Evolutionary conservation across 2,888 invertebrate species (phyloP).

Genomic region (Mycalesis mineus): DNA sequence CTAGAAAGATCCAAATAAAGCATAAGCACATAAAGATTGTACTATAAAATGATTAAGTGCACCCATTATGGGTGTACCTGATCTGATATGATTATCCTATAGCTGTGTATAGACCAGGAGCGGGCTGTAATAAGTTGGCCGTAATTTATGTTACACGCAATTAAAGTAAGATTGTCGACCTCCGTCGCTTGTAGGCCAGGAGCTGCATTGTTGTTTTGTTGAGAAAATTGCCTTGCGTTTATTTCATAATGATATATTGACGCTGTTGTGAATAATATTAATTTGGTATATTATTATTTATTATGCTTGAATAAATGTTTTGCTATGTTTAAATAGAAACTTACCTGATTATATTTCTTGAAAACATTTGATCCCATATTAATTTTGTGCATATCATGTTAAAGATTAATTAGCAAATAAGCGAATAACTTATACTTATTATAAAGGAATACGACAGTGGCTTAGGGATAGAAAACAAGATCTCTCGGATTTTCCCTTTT

Average conservation of each 20-base stretch:
- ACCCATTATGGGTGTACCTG: conserved; percentile 1
- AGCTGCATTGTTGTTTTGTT: conserved; percentile 19
- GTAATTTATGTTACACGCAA: conserved; percentile 76
- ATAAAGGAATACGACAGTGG: too few species aligned
- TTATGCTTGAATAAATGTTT: too few species aligned
- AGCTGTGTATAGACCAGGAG: conserved; percentile 62
- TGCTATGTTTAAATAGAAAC: too few species aligned
- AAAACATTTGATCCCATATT: too few species aligned
- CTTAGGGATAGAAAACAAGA: too few species aligned
- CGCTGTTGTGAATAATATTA: not conserved
- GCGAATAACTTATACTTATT: too few species aligned
- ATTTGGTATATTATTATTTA: not conserved
- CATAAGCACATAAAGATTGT: not conserved
- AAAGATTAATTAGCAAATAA: too few species aligned
- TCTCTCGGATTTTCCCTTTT: too few species aligned
- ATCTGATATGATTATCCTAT: conserved; percentile 6
- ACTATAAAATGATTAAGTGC: conserved; percentile 2
- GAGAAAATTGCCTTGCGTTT: conserved; percentile 16
- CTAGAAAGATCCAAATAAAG: not conserved
- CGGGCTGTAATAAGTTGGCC: conserved; percentile 72
- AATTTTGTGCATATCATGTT: too few species aligned
- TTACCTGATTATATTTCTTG: too few species aligned
- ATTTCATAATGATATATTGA: not conserved
- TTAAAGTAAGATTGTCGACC: conserved; percentile 74
- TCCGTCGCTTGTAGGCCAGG: conserved; percentile 31